Conservation (phyloP, 1,140 invertebrate species). For the Drosophila tropicalis region DNA sequence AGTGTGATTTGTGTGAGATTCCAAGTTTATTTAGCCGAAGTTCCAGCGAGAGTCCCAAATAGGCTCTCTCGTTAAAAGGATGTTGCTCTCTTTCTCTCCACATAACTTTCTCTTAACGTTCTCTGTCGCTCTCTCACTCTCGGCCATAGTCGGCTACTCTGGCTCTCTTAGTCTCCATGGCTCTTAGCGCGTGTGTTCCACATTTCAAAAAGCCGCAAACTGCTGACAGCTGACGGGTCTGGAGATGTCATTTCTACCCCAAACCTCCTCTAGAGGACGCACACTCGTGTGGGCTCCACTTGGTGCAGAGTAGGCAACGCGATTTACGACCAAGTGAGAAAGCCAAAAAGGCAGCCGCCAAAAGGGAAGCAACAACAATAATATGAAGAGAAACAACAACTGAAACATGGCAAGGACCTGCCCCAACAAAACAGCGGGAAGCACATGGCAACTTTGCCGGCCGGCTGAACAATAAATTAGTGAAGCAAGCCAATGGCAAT, state of each 20-base stretch:
- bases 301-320: slow-evolving; percentile 9
- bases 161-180: neutral
- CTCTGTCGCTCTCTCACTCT: neutral
- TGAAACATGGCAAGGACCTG: slow-evolving; percentile 31
- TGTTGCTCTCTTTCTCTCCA: neutral
- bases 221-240: slow-evolving; percentile 68
- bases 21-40: slow-evolving; percentile 34
- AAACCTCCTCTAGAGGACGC: slow-evolving; percentile 20
- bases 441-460: slow-evolving; percentile 24
- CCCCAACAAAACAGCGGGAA: slow-evolving; percentile 39
- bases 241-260: slow-evolving; percentile 52
- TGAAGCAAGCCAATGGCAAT: neutral
- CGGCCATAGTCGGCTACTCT: neutral
- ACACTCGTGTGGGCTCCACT: slow-evolving; percentile 1
- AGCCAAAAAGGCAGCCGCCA: slow-evolving; percentile 29
- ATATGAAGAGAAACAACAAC: slow-evolving; percentile 3
- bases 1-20: slow-evolving; percentile 23
- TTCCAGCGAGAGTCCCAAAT: slow-evolving; percentile 19
- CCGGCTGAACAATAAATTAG: slow-evolving; percentile 37
- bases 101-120: neutral
- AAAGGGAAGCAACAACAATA: slow-evolving; percentile 7
- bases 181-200: slow-evolving; percentile 38
- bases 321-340: slow-evolving; percentile 56
- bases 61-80: neutral
- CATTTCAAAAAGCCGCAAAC: slow-evolving; percentile 59